phyloP scores from a whole-genome alignment of 1,140 invertebrate species.

The Bactericera cockerelli region DNA sequence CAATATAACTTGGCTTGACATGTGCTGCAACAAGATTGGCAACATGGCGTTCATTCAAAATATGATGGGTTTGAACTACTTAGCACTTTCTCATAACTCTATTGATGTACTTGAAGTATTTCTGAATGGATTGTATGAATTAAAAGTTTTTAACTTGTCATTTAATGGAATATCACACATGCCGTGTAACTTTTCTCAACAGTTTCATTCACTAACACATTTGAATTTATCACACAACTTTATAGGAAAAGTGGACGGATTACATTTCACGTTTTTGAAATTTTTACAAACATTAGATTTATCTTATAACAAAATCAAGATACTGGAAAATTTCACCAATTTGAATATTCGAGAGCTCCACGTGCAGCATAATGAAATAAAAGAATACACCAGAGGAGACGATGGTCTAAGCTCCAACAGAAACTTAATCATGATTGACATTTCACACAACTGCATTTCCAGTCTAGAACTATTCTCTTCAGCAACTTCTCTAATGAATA shows the following conservation, averaged over 20 bases:
- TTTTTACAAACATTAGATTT: not conserved
- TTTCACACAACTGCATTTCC: not conserved
- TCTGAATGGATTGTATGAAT: not conserved
- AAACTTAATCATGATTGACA: not conserved
- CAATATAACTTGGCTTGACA: not conserved
- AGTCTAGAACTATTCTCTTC: not conserved
- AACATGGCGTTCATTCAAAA: not conserved
- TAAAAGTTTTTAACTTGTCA: not conserved
- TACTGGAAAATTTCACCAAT: not conserved
- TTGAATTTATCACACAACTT: constrained; percentile 1
- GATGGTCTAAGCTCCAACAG: not conserved
- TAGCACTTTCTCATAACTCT: not conserved
- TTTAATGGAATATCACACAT: not conserved
- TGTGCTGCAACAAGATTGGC: not conserved
- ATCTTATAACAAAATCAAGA: not conserved
- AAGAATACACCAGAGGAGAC: not conserved
- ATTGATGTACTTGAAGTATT: not conserved
- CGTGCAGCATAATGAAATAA: not conserved
- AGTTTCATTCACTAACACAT: not conserved
- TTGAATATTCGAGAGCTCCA: not conserved
- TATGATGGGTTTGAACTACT: not conserved
- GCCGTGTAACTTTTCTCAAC: not conserved
- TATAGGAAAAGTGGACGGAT: not conserved
- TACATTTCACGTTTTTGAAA: not conserved
- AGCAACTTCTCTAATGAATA: not conserved